Percentiles rank a stretch among this genome's conserved stretches.
Conservation (phyloP, 2,888 invertebrate species). For the Diarsia mendica region DNA sequence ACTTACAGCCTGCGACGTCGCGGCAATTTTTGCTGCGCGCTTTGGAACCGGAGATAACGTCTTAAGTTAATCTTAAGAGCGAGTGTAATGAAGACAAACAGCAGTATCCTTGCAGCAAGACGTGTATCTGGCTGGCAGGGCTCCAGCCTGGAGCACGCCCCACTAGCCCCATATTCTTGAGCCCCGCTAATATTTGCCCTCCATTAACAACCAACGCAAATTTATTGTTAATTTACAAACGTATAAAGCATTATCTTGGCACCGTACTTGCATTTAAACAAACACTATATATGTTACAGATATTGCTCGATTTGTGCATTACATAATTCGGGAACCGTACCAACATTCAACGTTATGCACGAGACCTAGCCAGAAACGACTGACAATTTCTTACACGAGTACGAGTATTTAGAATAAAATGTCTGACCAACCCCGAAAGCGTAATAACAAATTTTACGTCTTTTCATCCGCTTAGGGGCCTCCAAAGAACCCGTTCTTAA, state of each 20-base stretch:
- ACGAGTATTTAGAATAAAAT: constrained; percentile 37
- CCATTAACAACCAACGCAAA: constrained; percentile 70
- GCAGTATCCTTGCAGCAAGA: constrained; percentile 70
- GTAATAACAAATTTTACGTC: constrained; percentile 45
- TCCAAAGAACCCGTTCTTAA: constrained; percentile 48
- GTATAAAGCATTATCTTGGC: constrained; percentile 66
- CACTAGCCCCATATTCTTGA: constrained; percentile 60
- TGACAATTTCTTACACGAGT: constrained; percentile 16
- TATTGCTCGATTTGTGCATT: constrained; percentile 44
- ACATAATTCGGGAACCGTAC: constrained; percentile 21
- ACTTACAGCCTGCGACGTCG: background rate
- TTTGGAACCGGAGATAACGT: constrained; percentile 45
- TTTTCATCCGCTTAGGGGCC: constrained; percentile 50
- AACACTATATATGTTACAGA: constrained; percentile 28
- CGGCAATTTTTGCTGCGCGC: constrained; percentile 44
- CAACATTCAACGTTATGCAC: background rate
- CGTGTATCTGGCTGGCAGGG: constrained; percentile 72
- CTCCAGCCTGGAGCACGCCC: constrained; percentile 70
- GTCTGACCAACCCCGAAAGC: constrained; percentile 18
- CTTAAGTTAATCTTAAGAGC: constrained; percentile 62
- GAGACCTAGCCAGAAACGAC: background rate
- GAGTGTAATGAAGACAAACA: constrained; percentile 79
- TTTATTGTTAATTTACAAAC: constrained; percentile 72
- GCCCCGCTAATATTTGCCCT: constrained; percentile 73
- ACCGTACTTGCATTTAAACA: constrained; percentile 57